Evolutionary conservation across 2,888 invertebrate species (phyloP).

Genomic region (Drosophila birchii): DNA sequence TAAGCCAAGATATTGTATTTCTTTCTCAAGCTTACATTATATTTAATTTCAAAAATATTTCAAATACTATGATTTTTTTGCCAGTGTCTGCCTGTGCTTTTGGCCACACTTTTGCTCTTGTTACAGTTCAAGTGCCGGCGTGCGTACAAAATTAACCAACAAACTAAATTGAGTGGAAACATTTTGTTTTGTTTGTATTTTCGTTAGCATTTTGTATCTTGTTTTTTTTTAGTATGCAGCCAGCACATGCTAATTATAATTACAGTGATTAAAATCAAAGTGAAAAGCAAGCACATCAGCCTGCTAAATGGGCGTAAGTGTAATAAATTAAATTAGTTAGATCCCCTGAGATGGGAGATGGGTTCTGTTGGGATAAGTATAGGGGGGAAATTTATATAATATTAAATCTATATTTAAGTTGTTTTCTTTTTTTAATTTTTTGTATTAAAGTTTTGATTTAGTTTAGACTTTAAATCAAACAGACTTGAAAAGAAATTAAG

Average conservation of each 20-base stretch:
- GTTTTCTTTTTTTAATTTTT: background rate
- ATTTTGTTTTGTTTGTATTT: background rate
- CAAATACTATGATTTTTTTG: background rate
- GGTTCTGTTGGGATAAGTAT: conserved; percentile 2
- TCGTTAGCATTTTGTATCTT: too few relatives aligned
- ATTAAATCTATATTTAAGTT: background rate
- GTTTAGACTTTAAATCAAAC: background rate
- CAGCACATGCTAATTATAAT: conserved; percentile 60
- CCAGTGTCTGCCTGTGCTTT: conserved; percentile 10
- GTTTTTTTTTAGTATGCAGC: conserved; percentile 1
- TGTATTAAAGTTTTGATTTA: background rate
- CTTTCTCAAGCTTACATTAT: too few relatives aligned
- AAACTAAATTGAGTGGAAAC: conserved; percentile 72
- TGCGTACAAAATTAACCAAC: conserved; percentile 53
- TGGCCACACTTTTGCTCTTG: conserved; percentile 53
- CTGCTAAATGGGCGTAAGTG: conserved; percentile 16
- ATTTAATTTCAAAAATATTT: too few relatives aligned
- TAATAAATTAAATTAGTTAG: conserved; percentile 12
- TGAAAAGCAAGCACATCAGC: conserved; percentile 29
- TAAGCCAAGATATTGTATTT: too few relatives aligned
- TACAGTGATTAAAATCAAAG: conserved; percentile 49
- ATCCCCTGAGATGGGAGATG: background rate
- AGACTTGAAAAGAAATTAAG: background rate
- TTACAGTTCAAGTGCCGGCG: conserved; percentile 46
- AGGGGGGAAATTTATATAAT: background rate